Percentiles rank a stretch among this genome's conserved stretches.
These are phyloP conservation scores for Pseudomyrmex dendroicus DNA, from an alignment of 1,140 invertebrate species.

Conservation along the genomic window DNA sequence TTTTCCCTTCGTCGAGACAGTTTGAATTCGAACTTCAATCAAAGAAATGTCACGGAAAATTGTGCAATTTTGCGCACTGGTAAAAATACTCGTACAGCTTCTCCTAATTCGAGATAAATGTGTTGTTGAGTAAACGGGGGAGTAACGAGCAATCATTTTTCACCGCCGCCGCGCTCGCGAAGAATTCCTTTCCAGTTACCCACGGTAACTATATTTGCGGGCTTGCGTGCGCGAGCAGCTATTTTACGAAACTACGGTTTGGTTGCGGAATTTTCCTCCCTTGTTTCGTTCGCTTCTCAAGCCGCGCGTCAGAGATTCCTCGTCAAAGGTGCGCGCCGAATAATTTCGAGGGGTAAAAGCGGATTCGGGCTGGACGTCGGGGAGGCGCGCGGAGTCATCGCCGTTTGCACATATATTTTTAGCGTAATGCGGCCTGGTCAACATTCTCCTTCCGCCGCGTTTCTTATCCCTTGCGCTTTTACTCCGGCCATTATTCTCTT, in stretches of 20 bases:
- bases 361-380: slow-evolving; percentile 48
- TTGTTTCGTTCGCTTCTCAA: slow-evolving; percentile 34
- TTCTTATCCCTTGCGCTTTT: neutral
- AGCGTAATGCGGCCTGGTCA: slow-evolving; percentile 74
- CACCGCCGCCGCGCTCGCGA: neutral
- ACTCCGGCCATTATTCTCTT: slow-evolving; percentile 43
- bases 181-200: slow-evolving; percentile 48
- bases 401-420: slow-evolving; percentile 78
- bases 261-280: slow-evolving; percentile 24
- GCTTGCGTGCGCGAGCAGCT: slow-evolving; percentile 19
- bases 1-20: neutral
- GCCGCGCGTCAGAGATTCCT: slow-evolving; percentile 73
- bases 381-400: slow-evolving; percentile 73
- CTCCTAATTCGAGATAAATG: slow-evolving; percentile 6
- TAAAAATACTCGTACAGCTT: neutral
- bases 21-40: neutral
- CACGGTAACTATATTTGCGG: slow-evolving; percentile 42
- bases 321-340: slow-evolving; percentile 70
- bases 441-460: slow-evolving; percentile 72
- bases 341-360: slow-evolving; percentile 78
- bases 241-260: slow-evolving; percentile 30
- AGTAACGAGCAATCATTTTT: slow-evolving; percentile 37
- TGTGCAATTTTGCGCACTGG: neutral
- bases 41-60: neutral
- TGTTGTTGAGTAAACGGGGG: slow-evolving; percentile 22